These are phyloP conservation scores for Andrena flavipes DNA, from an alignment of 2,888 invertebrate species.

Conservation along the genomic window DNA sequence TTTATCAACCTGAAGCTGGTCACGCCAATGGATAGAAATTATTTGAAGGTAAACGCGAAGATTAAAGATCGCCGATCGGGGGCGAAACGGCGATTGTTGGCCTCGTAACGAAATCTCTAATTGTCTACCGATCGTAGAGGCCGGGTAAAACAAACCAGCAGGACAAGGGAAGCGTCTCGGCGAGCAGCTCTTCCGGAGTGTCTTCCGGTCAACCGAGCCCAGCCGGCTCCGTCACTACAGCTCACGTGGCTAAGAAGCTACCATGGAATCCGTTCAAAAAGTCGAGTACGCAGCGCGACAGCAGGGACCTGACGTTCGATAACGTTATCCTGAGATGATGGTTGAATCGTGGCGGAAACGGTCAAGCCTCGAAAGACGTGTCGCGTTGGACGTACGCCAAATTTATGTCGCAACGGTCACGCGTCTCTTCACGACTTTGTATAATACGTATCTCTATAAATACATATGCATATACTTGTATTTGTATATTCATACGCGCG, in stretches of 20 bases:
- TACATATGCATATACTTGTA: neutral
- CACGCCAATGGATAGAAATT: constrained; percentile 95
- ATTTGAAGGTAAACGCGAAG: constrained; percentile 87
- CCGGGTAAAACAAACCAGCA: constrained; percentile 84
- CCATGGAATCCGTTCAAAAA: constrained; percentile 92
- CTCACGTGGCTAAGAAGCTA: constrained; percentile 85
- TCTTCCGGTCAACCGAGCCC: constrained; percentile 87
- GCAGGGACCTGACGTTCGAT: constrained; percentile 85
- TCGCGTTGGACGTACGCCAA: neutral
- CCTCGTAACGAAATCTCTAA: constrained; percentile 3
- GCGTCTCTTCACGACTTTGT: constrained; percentile 6
- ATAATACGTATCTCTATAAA: neutral
- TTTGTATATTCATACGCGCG: neutral
- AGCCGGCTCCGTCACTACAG: constrained; percentile 86
- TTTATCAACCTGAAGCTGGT: constrained; percentile 93
- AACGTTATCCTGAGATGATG: constrained; percentile 87
- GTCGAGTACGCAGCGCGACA: constrained; percentile 87
- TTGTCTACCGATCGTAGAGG: constrained; percentile 75
- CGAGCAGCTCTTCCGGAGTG: constrained; percentile 87
- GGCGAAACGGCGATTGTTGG: neutral
- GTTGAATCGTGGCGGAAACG: neutral
- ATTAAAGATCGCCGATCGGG: too few species aligned
- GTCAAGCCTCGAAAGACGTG: neutral
- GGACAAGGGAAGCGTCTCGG: constrained; percentile 86
- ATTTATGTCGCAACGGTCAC: neutral